Percentiles rank a stretch among this genome's conserved stretches.
Conservation (phyloP, 2,113 vertebrate genomes). For the Dermatemys mawii region DNA sequence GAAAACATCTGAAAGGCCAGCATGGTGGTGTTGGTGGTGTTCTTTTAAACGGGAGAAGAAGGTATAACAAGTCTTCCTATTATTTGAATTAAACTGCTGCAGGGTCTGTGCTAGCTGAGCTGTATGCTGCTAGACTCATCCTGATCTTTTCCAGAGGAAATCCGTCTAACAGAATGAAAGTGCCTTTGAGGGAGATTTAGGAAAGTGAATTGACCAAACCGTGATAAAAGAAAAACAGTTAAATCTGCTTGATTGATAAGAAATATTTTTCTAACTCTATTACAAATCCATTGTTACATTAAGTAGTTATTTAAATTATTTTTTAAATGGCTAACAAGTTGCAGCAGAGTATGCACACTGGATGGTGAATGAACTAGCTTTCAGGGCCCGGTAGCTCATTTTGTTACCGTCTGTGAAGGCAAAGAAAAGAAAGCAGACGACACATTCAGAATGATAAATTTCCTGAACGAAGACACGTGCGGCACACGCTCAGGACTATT, state of each 20-base stretch:
- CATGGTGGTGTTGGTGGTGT: background rate
- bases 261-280: background rate
- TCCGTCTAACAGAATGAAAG: background rate
- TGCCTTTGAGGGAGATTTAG: background rate
- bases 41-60: background rate
- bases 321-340: background rate
- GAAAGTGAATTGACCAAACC: background rate
- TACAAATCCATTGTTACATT: background rate
- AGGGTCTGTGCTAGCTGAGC: background rate
- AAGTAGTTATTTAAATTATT: background rate
- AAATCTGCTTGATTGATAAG: background rate
- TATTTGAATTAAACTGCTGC: background rate
- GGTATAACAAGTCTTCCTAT: background rate
- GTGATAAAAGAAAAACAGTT: background rate
- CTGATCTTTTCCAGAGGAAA: background rate
- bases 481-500: background rate
- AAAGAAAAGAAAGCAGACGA: background rate
- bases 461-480: background rate
- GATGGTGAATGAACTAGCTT: background rate
- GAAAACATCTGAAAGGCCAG: constrained; percentile 36
- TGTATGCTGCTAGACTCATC: background rate
- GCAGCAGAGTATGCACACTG: background rate
- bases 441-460: background rate
- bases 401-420: background rate
- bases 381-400: background rate